Percentiles rank a stretch among this genome's conserved stretches.
Evolutionary conservation across 1,140 invertebrate species (phyloP).

Genomic region (Drosophila navojoa): DNA sequence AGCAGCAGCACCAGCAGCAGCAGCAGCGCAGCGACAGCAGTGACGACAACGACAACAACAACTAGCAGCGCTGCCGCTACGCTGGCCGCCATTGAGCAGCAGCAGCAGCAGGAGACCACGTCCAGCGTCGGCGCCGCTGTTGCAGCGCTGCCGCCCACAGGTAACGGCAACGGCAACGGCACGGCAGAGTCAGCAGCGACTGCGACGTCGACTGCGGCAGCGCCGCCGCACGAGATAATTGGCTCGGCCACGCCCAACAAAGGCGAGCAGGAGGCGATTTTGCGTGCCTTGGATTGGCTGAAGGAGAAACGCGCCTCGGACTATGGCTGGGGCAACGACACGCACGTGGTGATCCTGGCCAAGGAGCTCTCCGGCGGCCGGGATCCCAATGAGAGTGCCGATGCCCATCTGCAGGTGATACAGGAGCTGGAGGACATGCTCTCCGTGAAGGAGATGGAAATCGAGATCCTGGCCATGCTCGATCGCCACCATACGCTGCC

Average conservation of each 20-base stretch:
- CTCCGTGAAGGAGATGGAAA: conserved; percentile 92
- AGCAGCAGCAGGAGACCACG: conserved; percentile 18
- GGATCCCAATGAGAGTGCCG: conserved; percentile 84
- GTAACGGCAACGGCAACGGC: conserved; percentile 24
- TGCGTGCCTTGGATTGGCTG: conserved; percentile 88
- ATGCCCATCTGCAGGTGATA: conserved; percentile 77
- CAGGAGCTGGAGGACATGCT: conserved; percentile 89
- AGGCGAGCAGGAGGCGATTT: conserved; percentile 85
- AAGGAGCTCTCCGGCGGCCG: conserved; percentile 84
- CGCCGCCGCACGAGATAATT: conserved; percentile 62
- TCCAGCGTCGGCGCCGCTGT: conserved; percentile 2
- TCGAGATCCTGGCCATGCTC: conserved; percentile 91
- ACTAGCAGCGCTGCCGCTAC: conserved; percentile 14
- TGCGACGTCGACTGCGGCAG: not conserved
- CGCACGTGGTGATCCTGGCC: conserved; percentile 89
- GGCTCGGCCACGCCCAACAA: conserved; percentile 83
- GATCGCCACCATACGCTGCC: conserved; percentile 84
- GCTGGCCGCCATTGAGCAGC: conserved; percentile 5
- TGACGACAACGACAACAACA: conserved; percentile 41
- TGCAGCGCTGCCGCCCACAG: conserved; percentile 14
- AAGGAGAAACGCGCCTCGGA: conserved; percentile 88
- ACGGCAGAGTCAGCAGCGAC: conserved; percentile 19
- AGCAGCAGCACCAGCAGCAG: conserved; percentile 10
- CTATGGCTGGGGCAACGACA: conserved; percentile 91
- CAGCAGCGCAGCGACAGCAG: conserved; percentile 32